Percentiles rank a stretch among this genome's conserved stretches.
phyloP scores from a whole-genome alignment of 1,140 invertebrate genomes.

The Matsumurasca onukii region DNA sequence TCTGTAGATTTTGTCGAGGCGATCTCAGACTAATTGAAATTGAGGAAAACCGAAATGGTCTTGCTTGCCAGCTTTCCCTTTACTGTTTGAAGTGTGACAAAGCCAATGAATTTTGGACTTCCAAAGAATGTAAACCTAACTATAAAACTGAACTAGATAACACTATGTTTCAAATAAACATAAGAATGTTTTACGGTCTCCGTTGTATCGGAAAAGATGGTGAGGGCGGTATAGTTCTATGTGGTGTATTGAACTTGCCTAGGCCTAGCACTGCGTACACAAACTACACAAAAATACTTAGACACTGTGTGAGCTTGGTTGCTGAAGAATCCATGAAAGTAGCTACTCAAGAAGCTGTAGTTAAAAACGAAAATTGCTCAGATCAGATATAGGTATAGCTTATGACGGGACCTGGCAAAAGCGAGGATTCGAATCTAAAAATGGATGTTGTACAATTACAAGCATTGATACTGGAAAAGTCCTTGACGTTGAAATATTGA shows the following conservation, averaged over 20 bases:
- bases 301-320: neutral
- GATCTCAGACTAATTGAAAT: neutral
- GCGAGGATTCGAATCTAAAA: constrained; percentile 29
- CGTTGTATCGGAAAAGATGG: constrained; percentile 4
- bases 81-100: neutral
- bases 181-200: constrained; percentile 18
- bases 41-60: neutral
- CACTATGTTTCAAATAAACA: constrained; percentile 18
- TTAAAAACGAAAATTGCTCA: neutral
- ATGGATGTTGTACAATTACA: constrained; percentile 24
- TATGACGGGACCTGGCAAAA: constrained; percentile 35
- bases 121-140: neutral
- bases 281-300: neutral
- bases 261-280: constrained; percentile 1
- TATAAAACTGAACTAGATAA: too few species aligned
- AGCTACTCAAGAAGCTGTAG: neutral
- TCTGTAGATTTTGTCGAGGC: neutral
- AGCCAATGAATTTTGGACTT: neutral
- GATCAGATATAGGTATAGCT: constrained; percentile 7
- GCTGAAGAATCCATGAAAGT: constrained; percentile 1
- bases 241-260: constrained; percentile 1
- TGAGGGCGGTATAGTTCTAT: neutral
- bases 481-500: constrained; percentile 28
- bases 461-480: constrained; percentile 33
- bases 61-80: neutral